Conservation (phyloP, 1,140 invertebrate genomes). For the Adoxophyes honmai region DNA sequence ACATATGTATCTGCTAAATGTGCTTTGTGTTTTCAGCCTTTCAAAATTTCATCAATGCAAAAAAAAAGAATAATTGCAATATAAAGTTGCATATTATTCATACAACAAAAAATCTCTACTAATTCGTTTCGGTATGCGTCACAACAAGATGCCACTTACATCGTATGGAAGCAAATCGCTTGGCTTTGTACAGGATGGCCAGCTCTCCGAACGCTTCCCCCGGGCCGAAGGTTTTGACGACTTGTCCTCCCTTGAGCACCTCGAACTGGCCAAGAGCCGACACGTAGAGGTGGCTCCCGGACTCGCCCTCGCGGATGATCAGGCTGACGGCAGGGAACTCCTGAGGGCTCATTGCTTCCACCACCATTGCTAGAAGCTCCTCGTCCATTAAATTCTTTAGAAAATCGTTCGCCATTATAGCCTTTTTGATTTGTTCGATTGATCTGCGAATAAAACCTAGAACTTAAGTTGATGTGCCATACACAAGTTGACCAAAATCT, state of each 20-base stretch:
- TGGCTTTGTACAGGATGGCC: slow-evolving; percentile 95
- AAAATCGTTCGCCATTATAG: slow-evolving; percentile 93
- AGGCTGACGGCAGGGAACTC: slow-evolving; percentile 84
- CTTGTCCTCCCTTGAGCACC: slow-evolving; percentile 88
- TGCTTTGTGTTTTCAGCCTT: too few relatives aligned
- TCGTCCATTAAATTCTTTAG: slow-evolving; percentile 92
- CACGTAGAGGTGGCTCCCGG: slow-evolving; percentile 88
- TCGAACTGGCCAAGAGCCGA: slow-evolving; percentile 91
- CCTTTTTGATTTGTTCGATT: slow-evolving; percentile 75
- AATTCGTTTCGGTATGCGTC: too few relatives aligned
- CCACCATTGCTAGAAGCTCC: slow-evolving; percentile 88
- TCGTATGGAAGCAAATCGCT: slow-evolving; percentile 90
- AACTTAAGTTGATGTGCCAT: too few relatives aligned
- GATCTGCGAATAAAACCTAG: slow-evolving; percentile 51
- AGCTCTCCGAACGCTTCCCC: slow-evolving; percentile 96
- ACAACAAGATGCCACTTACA: slow-evolving; percentile 74
- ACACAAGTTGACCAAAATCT: too few relatives aligned
- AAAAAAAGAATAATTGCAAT: too few relatives aligned
- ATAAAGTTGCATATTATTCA: too few relatives aligned
- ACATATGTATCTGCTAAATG: too few relatives aligned
- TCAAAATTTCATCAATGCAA: too few relatives aligned
- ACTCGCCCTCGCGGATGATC: slow-evolving; percentile 93
- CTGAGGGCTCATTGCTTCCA: slow-evolving; percentile 94
- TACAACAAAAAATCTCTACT: too few relatives aligned
- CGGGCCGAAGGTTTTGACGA: slow-evolving; percentile 87